These are phyloP conservation scores for Adineta ricciae DNA, from an alignment of 2,888 invertebrate genomes.

Conservation along the genomic window DNA sequence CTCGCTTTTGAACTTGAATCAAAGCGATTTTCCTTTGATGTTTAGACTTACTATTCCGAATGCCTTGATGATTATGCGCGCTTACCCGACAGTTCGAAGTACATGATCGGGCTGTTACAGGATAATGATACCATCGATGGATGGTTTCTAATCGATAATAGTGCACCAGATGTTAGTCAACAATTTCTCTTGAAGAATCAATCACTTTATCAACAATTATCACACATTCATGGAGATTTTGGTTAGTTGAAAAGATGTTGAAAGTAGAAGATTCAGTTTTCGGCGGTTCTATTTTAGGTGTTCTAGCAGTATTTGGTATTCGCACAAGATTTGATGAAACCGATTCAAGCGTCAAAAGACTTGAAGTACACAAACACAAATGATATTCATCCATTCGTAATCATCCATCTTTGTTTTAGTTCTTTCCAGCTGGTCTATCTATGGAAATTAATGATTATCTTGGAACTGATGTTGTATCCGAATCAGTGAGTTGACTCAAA, in stretches of 20 bases:
- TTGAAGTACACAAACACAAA: not conserved
- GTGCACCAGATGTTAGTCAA: not conserved
- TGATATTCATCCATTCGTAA: not conserved
- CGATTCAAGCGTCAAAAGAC: not conserved
- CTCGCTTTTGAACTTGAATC: not conserved
- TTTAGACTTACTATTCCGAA: not conserved
- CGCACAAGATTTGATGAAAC: not conserved
- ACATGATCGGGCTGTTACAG: not conserved
- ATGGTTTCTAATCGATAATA: not conserved
- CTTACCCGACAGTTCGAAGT: not conserved
- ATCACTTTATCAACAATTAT: not conserved
- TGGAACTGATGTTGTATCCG: not conserved
- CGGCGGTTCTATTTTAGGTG: not conserved
- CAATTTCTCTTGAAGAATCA: not conserved
- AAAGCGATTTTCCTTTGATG: constrained; percentile 23
- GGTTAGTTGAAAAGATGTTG: not conserved
- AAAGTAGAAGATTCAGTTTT: not conserved
- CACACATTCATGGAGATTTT: not conserved
- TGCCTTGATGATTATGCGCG: not conserved
- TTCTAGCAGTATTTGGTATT: not conserved
- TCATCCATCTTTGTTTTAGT: not conserved
- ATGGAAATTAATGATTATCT: not conserved
- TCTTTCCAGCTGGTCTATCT: not conserved
- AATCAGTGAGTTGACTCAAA: not conserved
- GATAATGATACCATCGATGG: not conserved